Evolutionary conservation across 2,113 vertebrate species (phyloP), one percentile per base, ranked within the genome.

Genomic region (Zapus hudsonius): DNA sequence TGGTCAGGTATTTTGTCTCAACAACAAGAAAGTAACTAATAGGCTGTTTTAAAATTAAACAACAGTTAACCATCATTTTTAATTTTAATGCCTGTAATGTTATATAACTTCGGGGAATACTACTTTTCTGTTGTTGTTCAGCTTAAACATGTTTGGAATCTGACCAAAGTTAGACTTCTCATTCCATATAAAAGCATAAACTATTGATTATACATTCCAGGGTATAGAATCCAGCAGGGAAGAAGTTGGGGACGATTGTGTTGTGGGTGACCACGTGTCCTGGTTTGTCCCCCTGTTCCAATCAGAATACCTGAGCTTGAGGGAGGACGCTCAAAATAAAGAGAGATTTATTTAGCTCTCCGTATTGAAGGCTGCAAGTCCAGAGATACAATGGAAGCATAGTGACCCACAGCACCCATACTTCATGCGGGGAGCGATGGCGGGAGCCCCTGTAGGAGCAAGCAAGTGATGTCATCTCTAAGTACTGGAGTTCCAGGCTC

Each of bases 31-130:
- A 47, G 47, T 47, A 47, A 47, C 47, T 47, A 47, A 47, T 69
- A 69, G 64, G 36, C 33, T 42, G 23, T 88, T 84, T 83, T 31
- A 76, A 91, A 94, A 95, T 59, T 83, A 75, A 55, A 63, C 74
- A 40, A 31, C 47, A 22, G 72, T 74, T 23, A 36, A 17, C 52
- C 59, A 59, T 79, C 55, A 89, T 33, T 72, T 80, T 78, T 69
- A 47, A 93, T 94, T 78, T 72, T 40, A 22, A 84, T n/a, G 33
- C 44, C 67, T 31, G 2, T 40, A 42, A 6, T 20, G 36, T 87
- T 84, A 47, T 36, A 3, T 91, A 67, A 91, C 47, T 27, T 42
- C 75, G 47, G 11, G 12, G 2, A 38, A 42, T 29, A 27, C 25
- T 31, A 20, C 10, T 29, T 36, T 76, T 63, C 25, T 52, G 89